These are phyloP conservation scores for Tichodroma muraria DNA, from an alignment of 2,113 vertebrate species.

Conservation along the genomic window DNA sequence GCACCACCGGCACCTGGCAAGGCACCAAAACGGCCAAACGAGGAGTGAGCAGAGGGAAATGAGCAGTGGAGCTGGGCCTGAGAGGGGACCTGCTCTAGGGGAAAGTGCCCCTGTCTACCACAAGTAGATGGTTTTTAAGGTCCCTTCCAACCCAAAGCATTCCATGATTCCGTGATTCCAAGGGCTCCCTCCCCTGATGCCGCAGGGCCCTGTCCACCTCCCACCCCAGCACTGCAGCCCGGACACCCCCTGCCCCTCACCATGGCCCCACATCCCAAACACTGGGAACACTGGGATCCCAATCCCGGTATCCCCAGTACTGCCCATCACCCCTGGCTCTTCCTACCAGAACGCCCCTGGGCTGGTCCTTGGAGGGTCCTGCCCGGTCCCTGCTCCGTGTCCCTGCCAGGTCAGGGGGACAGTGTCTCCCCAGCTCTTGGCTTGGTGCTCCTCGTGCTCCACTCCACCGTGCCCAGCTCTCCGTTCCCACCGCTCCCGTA, in stretches of 20 bases:
- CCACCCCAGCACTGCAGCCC: not conserved
- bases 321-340: fast-evolving
- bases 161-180: not conserved
- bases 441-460: not conserved
- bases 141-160: not conserved
- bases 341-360: not conserved
- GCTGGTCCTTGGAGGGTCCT: not conserved
- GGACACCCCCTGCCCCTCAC: not conserved
- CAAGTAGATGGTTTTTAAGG: not conserved
- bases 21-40: not conserved
- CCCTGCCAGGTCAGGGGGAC: not conserved
- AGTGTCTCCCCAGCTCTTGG: fast-evolving
- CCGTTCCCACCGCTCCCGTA: fast-evolving
- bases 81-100: not conserved
- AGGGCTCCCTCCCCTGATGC: not conserved
- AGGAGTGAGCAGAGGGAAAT: not conserved
- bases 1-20: fast-evolving
- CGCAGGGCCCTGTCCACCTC: fast-evolving
- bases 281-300: no score
- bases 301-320: not conserved
- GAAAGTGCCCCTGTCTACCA: not conserved
- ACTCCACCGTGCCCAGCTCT: not conserved
- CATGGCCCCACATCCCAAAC: not conserved
- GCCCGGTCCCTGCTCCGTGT: not conserved
- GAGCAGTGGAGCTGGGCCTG: not conserved